phyloP scores from a whole-genome alignment of 2,797 vertebrate genomes.

The Myiotriccus ornatus region DNA sequence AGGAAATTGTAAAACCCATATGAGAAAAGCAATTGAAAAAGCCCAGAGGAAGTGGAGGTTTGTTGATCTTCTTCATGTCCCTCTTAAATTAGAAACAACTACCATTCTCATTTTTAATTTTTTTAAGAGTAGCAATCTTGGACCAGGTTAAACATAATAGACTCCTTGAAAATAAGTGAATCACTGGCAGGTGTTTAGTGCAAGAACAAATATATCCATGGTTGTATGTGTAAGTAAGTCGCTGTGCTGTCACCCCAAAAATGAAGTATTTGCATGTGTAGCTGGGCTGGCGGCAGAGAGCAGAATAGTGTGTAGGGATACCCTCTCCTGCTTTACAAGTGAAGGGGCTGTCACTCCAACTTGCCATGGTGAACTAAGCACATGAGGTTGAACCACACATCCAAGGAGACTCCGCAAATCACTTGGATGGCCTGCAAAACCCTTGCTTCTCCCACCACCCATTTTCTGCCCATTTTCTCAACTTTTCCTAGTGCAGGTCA shows the following conservation, averaged over 20 bases:
- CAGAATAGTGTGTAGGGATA: accelerated
- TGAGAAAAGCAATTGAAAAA: not conserved
- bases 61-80: not conserved
- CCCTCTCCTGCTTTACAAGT: not conserved
- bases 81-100: not conserved
- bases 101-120: accelerated
- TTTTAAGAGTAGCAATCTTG: not conserved
- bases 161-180: not conserved
- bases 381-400: not conserved
- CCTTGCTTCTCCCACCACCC: not conserved
- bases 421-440: not conserved
- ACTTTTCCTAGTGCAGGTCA: not conserved
- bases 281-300: not conserved
- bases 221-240: not conserved
- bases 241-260: not conserved
- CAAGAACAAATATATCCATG: not conserved
- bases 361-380: not conserved
- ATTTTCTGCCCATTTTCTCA: not conserved
- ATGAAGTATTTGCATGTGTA: not conserved
- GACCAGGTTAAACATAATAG: not conserved
- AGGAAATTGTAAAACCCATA: not conserved
- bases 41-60: not conserved
- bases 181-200: not conserved
- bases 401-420: not conserved
- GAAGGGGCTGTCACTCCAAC: not conserved